Evolutionary conservation across 2,888 invertebrate genomes (phyloP), one percentile per base, ranked within the genome.

Genomic region (Phalera bucephala): DNA sequence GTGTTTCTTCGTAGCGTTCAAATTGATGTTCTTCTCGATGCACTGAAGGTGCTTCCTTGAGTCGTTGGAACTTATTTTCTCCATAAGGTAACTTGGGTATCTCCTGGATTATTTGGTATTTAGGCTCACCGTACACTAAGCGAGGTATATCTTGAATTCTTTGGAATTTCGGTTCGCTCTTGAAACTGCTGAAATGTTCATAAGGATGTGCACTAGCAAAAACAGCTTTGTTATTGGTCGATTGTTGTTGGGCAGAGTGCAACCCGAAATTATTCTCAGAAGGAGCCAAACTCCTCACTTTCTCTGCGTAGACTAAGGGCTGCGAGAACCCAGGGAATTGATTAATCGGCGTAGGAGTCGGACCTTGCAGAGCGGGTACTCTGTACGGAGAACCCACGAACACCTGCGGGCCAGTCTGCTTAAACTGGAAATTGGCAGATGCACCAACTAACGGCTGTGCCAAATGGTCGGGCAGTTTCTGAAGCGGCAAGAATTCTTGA

Each of bases 391-490:
- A 60, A 14, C 74, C 75, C 15, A 71, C 70, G 40, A 77, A 71
- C 39, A 72, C 68, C 44, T 78, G 80, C 1, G 78, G 72, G 2
- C 70, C 54, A 0, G 66, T 43, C 42, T 77, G 79, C 33, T 73
- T 76, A 37, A 70, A 69, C 36, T 79, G 77, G 44, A 64, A 69
- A 37, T 51, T 61, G 0, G 80, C 74, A 8, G 78, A 61, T 3
- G 78, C 70, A 4, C 78, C 74, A 1, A 76, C 66, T 21, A 89
- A 44, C 1, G 88, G 86, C 54, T 87, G 84, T 3, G 82, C 66
- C 9, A 89, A 63, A 58, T 88, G 88, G 27, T 79, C 69, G 3
- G 89, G 89, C 28, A 89, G 46, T 35, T 76, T 81, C 59, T 88
- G 88, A 11, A 88, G 65, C 35, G 77, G 72, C 32, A 88, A 72